A percentile compares a stretch with the other conserved stretches of the same genome.
Evolutionary conservation across 1,140 invertebrate species (phyloP).

Genomic region (Drosophila sucinea): DNA sequence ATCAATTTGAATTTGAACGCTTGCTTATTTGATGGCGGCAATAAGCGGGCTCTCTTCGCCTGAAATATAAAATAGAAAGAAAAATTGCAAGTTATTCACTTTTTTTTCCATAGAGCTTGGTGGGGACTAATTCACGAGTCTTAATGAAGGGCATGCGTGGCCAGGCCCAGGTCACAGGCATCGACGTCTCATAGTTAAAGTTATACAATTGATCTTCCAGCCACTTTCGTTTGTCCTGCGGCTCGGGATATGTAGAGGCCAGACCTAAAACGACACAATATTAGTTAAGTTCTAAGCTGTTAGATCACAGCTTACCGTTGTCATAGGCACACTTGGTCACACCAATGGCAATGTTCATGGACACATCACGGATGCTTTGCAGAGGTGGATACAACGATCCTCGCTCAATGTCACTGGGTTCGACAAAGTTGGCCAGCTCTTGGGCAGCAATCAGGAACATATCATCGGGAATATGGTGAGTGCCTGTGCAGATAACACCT

Average conservation of each 20-base stretch:
- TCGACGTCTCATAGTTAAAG: slow-evolving; percentile 90
- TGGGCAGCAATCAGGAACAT: slow-evolving; percentile 95
- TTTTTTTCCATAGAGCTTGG: slow-evolving; percentile 79
- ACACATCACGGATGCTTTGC: slow-evolving; percentile 93
- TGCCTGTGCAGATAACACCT: slow-evolving; percentile 93
- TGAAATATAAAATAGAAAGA: slow-evolving; percentile 52
- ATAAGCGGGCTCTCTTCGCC: slow-evolving; percentile 78
- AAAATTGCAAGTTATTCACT: slow-evolving; percentile 66
- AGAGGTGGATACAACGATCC: slow-evolving; percentile 98
- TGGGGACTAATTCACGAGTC: slow-evolving; percentile 82
- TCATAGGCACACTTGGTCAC: slow-evolving; percentile 95
- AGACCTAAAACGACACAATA: slow-evolving; percentile 85
- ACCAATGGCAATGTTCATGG: slow-evolving; percentile 93
- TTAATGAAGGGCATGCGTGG: slow-evolving; percentile 82
- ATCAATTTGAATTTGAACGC: slow-evolving; percentile 60
- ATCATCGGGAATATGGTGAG: slow-evolving; percentile 94
- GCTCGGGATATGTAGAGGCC: slow-evolving; percentile 93
- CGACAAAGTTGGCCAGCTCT: slow-evolving; percentile 92
- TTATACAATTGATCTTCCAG: slow-evolving; percentile 91
- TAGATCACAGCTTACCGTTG: slow-evolving; percentile 85
- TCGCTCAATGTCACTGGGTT: slow-evolving; percentile 90
- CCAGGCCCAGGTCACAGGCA: slow-evolving; percentile 91
- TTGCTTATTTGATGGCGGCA: slow-evolving; percentile 78
- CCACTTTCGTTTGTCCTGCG: slow-evolving; percentile 89
- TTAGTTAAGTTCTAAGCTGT: not conserved